Evolutionary conservation across 1,140 invertebrate genomes (phyloP), one percentile per base, ranked within the genome.

Genomic region (Caerostris darwini): DNA sequence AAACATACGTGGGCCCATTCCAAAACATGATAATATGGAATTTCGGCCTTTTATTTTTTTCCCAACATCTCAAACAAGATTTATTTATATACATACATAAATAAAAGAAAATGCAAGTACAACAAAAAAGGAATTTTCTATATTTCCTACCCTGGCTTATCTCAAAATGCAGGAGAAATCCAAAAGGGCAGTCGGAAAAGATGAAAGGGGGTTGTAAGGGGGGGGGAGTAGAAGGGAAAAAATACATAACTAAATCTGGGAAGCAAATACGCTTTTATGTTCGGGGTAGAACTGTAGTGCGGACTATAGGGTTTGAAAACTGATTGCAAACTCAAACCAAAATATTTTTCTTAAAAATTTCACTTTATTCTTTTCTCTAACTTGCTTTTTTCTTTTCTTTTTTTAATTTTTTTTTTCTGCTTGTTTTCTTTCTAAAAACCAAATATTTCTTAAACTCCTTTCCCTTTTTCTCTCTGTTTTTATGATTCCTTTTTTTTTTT

Each of bases 271-370:
- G 88, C 88, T 90, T 90, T 90, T 53, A 82, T 82, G 71, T 91
- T 91, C 54, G 56, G 34, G 57, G n/a, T 85, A 88, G 86, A 88
- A 19, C 17, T 8, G 34, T 17, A n/a, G 54, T 8, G 14, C n/a
- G 90, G 59, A 92, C 77, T 92, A 92, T 92, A 64, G 90, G 67
- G 59, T 92, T 71, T 87, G 92, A 93, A 93, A 93, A 86, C 92
- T 93, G 92, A 93, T 93, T 93, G 83, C 92, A 93, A 93, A 93
- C 92, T 85, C 64, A 83, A 93, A 93, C 64, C 92, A 87, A 86
- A 93, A 93, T 93, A 93, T 93, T 93, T 93, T 87, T 93, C 92
- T 85, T 87, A 61, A 77, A 93, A 93, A 93, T 87, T 87, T 93
- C 71, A 56, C 83, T 71, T 93, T 58, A n/a, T 71, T 67, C 53